Conservation (phyloP, 2,113 vertebrate species). For the Arizona elegans region DNA sequence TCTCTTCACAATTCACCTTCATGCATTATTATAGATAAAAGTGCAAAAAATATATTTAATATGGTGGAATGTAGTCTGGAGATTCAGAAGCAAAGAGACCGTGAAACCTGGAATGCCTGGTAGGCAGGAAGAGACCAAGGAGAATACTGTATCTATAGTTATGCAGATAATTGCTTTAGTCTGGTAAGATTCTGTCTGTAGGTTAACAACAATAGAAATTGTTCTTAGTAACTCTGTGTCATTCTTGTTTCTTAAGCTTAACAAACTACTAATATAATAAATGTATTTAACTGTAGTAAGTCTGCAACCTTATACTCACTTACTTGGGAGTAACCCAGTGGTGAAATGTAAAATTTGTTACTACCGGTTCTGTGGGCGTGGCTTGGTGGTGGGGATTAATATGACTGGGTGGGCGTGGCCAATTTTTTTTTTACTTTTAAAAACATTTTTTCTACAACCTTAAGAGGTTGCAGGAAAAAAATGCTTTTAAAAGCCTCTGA, state of each 20-base stretch:
- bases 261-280: not conserved
- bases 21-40: not conserved
- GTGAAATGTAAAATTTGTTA: too few species aligned
- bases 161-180: not conserved
- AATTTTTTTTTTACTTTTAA: too few species aligned
- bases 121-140: not conserved
- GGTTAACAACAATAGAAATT: not conserved
- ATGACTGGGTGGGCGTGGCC: too few species aligned
- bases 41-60: not conserved
- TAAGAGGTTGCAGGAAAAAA: too few species aligned
- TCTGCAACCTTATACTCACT: not conserved
- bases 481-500: too few species aligned
- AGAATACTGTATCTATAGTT: not conserved
- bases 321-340: not conserved
- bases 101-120: not conserved
- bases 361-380: too few species aligned
- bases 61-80: not conserved
- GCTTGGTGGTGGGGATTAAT: too few species aligned
- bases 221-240: not conserved
- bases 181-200: not conserved
- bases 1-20: not conserved
- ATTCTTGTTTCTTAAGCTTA: not conserved
- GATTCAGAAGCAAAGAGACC: not conserved
- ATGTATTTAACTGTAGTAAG: not conserved
- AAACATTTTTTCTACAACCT: too few species aligned